Evolutionary conservation across 2,888 invertebrate genomes (phyloP).

Genomic region (Mythimna pallens): DNA sequence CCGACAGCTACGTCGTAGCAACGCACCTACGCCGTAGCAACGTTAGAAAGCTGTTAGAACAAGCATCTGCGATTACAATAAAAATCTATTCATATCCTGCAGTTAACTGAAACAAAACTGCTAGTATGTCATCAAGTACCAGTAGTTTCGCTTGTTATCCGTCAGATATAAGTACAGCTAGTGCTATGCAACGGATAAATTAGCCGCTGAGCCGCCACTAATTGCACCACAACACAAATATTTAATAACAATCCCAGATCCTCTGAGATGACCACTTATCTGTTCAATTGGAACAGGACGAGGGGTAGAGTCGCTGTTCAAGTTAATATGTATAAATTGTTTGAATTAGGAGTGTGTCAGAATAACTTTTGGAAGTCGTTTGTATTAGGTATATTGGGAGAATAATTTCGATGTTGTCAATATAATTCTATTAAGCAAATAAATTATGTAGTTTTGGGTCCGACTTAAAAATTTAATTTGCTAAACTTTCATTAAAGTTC

Average conservation of each 20-base stretch:
- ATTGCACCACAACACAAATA: conserved; percentile 90
- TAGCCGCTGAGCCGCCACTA: conserved; percentile 87
- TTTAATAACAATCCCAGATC: conserved; percentile 90
- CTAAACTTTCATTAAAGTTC: background rate
- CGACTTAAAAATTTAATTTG: background rate
- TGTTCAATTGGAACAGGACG: conserved; percentile 77
- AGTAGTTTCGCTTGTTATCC: conserved; percentile 33
- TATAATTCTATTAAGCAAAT: background rate
- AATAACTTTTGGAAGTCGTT: background rate
- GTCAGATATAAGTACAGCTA: conserved; percentile 23
- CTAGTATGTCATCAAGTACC: conserved; percentile 39
- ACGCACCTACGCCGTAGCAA: background rate
- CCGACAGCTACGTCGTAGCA: conserved; percentile 6
- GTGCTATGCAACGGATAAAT: conserved; percentile 77
- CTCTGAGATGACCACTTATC: conserved; percentile 89
- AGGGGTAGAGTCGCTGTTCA: conserved; percentile 69
- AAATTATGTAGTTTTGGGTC: background rate
- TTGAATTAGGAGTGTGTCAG: background rate
- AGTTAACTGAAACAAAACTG: conserved; percentile 10
- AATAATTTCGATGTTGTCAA: background rate
- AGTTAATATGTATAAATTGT: background rate
- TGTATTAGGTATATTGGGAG: background rate
- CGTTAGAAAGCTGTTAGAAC: background rate
- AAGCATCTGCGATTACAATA: conserved; percentile 9
- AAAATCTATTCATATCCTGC: conserved; percentile 25